Evolutionary conservation across 2,797 vertebrate genomes (phyloP).

Genomic region (Emydoidea blandingii): DNA sequence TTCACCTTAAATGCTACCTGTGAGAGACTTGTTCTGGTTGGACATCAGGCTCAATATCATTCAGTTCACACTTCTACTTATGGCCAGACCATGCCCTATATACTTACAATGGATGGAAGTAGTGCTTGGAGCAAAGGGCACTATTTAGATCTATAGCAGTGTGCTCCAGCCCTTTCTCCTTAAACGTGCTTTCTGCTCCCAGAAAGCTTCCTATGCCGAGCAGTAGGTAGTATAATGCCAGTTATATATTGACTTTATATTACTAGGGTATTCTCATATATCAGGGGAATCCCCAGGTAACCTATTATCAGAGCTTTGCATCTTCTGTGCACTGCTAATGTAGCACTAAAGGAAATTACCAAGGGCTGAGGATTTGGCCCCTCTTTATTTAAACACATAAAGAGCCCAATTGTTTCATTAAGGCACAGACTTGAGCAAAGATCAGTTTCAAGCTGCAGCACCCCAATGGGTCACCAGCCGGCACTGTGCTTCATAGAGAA

Average conservation of each 20-base stretch:
- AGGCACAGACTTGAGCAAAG: background rate
- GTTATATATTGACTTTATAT: background rate
- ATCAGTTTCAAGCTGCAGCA: background rate
- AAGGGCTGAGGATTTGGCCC: background rate
- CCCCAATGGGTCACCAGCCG: background rate
- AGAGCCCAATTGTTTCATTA: background rate
- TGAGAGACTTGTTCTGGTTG: background rate
- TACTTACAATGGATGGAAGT: background rate
- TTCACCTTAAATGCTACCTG: background rate
- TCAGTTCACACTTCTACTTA: background rate
- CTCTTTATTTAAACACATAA: background rate
- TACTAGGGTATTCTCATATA: background rate
- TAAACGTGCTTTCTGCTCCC: background rate
- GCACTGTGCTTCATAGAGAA: background rate
- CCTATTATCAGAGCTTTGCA: background rate
- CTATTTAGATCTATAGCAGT: background rate
- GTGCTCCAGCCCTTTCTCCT: background rate
- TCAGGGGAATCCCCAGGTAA: background rate
- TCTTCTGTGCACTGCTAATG: background rate
- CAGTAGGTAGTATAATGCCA: background rate
- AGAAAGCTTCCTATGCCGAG: background rate
- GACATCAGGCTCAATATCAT: background rate
- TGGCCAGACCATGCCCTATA: background rate
- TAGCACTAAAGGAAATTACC: rapidly evolving
- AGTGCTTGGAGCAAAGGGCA: background rate